Percentiles rank a stretch among this genome's conserved stretches.
phyloP scores from a whole-genome alignment of 2,113 vertebrate genomes.

The Stigmatopora argus region DNA sequence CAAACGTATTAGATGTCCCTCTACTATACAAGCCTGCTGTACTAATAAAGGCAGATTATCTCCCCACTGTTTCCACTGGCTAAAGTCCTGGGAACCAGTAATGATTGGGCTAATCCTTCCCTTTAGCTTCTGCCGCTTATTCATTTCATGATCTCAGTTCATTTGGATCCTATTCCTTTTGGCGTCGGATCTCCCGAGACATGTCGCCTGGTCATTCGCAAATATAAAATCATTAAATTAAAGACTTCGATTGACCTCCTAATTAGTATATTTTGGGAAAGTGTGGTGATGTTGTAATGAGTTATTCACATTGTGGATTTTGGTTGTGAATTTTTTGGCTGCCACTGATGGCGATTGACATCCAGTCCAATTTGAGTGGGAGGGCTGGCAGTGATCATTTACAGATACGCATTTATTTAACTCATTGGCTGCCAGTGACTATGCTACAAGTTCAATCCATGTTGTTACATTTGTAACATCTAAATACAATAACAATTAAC shows the following conservation, averaged over 20 bases:
- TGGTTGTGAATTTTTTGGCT: too few relatives aligned
- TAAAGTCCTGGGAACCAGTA: not conserved
- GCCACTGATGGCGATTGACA: too few relatives aligned
- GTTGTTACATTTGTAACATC: too few relatives aligned
- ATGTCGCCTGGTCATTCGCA: not conserved
- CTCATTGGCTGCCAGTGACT: too few relatives aligned
- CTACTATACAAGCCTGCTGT: constrained; percentile 5
- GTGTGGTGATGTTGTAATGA: not conserved
- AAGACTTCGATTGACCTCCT: not conserved
- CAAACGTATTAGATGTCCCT: not conserved
- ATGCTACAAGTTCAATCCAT: too few relatives aligned
- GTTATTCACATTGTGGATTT: too few relatives aligned
- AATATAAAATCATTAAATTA: not conserved
- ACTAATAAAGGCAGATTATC: constrained; percentile 5
- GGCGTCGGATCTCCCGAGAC: not conserved
- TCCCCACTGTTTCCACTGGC: constrained; percentile 1
- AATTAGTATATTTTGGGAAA: not conserved
- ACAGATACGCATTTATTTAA: too few relatives aligned
- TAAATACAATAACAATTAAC: too few relatives aligned
- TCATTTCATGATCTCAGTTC: not conserved
- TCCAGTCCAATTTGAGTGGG: too few relatives aligned
- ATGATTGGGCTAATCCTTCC: not conserved
- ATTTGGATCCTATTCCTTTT: not conserved
- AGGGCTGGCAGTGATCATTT: too few relatives aligned
- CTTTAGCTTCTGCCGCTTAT: not conserved